Conservation (phyloP, 2,113 vertebrate species). For the Dipodomys spectabilis region DNA sequence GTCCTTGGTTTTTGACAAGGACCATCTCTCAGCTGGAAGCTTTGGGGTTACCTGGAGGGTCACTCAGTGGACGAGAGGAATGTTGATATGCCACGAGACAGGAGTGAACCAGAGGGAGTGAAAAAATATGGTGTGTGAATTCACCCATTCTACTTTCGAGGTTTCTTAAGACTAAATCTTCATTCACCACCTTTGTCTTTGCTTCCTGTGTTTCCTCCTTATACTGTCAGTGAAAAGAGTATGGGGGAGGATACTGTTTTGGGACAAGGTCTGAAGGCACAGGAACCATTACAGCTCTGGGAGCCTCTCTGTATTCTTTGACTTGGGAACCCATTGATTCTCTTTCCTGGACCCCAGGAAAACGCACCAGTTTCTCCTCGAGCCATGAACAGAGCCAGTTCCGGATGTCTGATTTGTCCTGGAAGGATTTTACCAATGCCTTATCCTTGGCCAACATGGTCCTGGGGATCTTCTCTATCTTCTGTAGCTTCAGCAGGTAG, state of each 20-base stretch:
- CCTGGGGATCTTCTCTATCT: constrained; percentile 93
- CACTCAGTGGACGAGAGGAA: not conserved
- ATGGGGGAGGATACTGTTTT: not conserved
- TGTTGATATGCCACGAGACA: not conserved
- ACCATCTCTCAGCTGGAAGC: not conserved
- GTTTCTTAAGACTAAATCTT: not conserved
- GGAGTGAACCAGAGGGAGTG: not conserved
- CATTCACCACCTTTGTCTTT: not conserved
- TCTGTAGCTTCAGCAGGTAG: constrained; percentile 93
- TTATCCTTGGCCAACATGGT: constrained; percentile 93
- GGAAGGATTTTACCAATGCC: constrained; percentile 91
- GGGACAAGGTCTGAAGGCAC: not conserved
- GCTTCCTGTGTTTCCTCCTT: not conserved
- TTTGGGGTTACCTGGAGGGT: not conserved
- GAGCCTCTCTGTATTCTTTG: not conserved
- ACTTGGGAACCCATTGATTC: constrained; percentile 28
- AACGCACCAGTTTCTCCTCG: constrained; percentile 86
- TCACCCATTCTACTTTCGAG: not conserved
- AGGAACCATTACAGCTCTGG: not conserved
- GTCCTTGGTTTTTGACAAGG: not conserved
- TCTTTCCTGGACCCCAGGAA: constrained; percentile 85
- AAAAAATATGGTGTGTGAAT: not conserved
- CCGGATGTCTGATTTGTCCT: constrained; percentile 89
- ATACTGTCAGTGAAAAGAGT: not conserved
- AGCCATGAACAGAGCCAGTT: constrained; percentile 75